Percentiles rank a stretch among this genome's conserved stretches.
These are phyloP conservation scores for Heliconius himera DNA, from an alignment of 1,140 invertebrate genomes.

Conservation along the genomic window DNA sequence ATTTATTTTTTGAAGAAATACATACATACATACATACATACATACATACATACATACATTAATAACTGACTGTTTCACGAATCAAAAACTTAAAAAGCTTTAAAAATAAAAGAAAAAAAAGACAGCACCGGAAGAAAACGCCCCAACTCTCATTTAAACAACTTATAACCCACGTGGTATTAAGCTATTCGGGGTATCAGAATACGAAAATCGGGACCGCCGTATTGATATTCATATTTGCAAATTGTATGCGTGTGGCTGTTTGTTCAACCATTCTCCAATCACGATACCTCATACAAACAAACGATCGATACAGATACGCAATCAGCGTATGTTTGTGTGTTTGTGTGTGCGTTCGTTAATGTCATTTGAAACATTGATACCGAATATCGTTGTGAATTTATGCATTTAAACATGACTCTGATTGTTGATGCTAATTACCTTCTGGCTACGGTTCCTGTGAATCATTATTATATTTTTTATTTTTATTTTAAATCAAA, in stretches of 20 bases:
- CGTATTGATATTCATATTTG: constrained; percentile 53
- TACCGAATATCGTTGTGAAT: constrained; percentile 29
- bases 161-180: background rate
- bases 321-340: constrained; percentile 40
- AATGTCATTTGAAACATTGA: constrained; percentile 42
- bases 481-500: background rate
- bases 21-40: too few species aligned
- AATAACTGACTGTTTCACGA: too few species aligned
- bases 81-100: too few species aligned
- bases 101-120: too few species aligned
- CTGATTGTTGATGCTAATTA: constrained; percentile 26
- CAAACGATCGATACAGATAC: constrained; percentile 23
- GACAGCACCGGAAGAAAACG: background rate
- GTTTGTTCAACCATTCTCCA: constrained; percentile 52
- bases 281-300: constrained; percentile 57
- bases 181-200: constrained; percentile 1
- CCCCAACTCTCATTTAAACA: background rate
- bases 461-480: background rate
- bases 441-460: background rate
- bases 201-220: constrained; percentile 35
- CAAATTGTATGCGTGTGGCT: constrained; percentile 56
- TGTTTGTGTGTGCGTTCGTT: constrained; percentile 29
- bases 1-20: too few species aligned
- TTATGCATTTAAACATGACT: constrained; percentile 29
- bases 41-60: too few species aligned